Evolutionary conservation across 2,797 vertebrate genomes (phyloP).

Genomic region (Sebastes kiyomatsui): DNA sequence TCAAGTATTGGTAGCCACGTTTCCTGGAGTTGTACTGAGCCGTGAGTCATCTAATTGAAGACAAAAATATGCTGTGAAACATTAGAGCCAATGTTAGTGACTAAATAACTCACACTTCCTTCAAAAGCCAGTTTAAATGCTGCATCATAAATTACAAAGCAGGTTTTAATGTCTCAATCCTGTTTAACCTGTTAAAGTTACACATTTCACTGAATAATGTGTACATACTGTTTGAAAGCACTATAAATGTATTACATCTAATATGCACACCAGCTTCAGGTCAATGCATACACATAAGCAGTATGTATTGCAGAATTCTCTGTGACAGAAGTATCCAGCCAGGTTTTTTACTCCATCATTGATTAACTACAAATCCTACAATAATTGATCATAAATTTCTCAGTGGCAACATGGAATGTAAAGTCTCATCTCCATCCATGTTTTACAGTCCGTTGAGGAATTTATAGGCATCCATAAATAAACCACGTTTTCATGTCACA

Average conservation of each 20-base stretch:
- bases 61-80: background rate
- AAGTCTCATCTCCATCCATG: background rate
- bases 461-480: background rate
- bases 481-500: background rate
- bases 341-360: background rate
- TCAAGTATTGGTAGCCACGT: background rate
- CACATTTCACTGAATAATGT: background rate
- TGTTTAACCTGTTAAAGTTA: background rate
- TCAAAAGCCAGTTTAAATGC: background rate
- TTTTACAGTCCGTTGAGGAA: background rate
- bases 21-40: background rate
- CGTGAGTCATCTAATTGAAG: background rate
- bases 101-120: background rate
- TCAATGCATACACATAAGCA: rapidly evolving
- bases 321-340: background rate
- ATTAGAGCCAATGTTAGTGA: background rate
- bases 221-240: background rate
- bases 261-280: background rate
- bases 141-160: background rate
- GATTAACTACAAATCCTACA: background rate
- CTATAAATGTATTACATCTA: background rate
- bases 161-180: background rate
- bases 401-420: background rate
- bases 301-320: background rate
- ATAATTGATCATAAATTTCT: background rate